These are phyloP conservation scores for Chauna torquata DNA, from an alignment of 2,113 vertebrate genomes.

Conservation along the genomic window DNA sequence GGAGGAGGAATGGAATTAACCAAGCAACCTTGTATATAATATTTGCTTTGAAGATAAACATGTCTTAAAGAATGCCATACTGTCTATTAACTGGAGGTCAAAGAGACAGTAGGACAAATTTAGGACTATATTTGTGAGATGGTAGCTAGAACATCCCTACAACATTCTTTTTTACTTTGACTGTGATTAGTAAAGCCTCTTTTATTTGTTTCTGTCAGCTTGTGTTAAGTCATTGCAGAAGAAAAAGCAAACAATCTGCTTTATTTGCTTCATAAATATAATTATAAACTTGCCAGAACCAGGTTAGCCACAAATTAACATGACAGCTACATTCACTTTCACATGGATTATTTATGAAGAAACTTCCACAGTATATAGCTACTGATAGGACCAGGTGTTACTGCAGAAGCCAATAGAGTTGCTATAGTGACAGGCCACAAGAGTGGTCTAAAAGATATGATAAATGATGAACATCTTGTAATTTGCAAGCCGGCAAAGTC, in stretches of 20 bases:
- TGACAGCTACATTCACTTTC: slow-evolving; percentile 64
- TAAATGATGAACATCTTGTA: slow-evolving; percentile 32
- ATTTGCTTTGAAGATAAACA: neutral
- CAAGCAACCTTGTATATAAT: neutral
- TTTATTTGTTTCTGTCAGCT: slow-evolving; percentile 68
- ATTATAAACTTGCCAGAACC: slow-evolving; percentile 65
- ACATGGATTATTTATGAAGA: slow-evolving; percentile 69
- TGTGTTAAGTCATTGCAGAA: slow-evolving; percentile 19
- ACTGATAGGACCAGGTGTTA: slow-evolving; percentile 49
- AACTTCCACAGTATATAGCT: slow-evolving; percentile 42
- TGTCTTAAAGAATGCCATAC: neutral
- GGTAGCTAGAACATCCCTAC: neutral
- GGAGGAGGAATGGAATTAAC: neutral
- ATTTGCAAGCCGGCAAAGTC: slow-evolving; percentile 7
- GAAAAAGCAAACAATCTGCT: slow-evolving; percentile 65
- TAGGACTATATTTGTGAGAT: neutral
- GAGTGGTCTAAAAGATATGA: slow-evolving; percentile 48
- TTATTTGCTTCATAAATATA: slow-evolving; percentile 71
- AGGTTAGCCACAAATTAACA: slow-evolving; percentile 69
- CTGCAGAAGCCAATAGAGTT: slow-evolving; percentile 43
- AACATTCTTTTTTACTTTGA: neutral
- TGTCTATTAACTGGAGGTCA: neutral
- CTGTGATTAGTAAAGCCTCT: slow-evolving; percentile 15
- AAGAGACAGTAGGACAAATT: neutral
- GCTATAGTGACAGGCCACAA: slow-evolving; percentile 62